These are phyloP conservation scores for Catharus fuscescens DNA, from an alignment of 2,113 vertebrate genomes.

Conservation along the genomic window DNA sequence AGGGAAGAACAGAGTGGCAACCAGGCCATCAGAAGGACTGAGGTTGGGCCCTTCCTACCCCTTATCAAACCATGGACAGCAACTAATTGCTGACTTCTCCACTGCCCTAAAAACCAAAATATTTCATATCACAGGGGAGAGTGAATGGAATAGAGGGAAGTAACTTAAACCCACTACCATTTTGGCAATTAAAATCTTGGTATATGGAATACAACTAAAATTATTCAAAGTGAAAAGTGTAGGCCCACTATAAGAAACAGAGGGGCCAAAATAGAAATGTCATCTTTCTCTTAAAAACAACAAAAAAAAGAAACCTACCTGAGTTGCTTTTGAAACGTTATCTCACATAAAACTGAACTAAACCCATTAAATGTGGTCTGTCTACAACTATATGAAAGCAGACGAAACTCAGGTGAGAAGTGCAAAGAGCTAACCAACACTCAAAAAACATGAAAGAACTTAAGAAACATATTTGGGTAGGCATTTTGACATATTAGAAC, in stretches of 20 bases:
- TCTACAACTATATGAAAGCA: neutral
- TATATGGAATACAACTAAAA: neutral
- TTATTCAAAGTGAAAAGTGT: neutral
- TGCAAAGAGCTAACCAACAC: neutral
- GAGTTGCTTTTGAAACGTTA: neutral
- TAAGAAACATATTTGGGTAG: neutral
- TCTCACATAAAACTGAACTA: neutral
- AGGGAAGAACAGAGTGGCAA: neutral
- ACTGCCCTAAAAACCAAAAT: neutral
- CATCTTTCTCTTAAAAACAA: neutral
- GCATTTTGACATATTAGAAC: neutral
- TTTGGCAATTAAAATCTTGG: neutral
- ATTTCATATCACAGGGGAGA: neutral
- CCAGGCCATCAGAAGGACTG: neutral
- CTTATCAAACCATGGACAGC: neutral
- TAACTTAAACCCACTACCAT: neutral
- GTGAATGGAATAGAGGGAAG: neutral
- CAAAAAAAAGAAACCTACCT: neutral
- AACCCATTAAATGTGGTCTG: neutral
- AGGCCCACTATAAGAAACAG: neutral
- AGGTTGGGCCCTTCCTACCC: neutral
- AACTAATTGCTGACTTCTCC: neutral
- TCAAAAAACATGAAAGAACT: neutral
- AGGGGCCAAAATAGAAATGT: neutral
- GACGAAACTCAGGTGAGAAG: neutral